Base-by-base conservation (phyloP, 2,113 vertebrate species). In the Orthonyx spaldingii region DNA sequence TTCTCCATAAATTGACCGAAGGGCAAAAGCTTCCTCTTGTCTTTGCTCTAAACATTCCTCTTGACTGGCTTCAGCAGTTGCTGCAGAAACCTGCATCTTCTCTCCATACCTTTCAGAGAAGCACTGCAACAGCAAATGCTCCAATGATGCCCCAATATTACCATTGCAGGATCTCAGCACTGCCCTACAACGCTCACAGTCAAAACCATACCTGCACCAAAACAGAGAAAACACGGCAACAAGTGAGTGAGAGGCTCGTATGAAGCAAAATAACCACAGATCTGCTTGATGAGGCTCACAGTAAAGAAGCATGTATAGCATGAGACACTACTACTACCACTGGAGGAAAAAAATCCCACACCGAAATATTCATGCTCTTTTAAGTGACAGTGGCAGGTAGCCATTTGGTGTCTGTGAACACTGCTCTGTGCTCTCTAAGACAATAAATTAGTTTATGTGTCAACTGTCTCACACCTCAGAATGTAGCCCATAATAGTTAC, bases 1-100 rank as follows among this genome's bases (percentile, higher is more conserved):
- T 24, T 99, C 98, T 28, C 98, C 99, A 28, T 98, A 99, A 78
- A 99, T 99, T n/a, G 99, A 99, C 50, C 69, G 84, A 21, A 99
- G 98, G 49, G 98, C 99, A 81, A 99, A 95, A 22, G 98, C 98
- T 93, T 99, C 99, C 87, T 99, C 99, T 91, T 98, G 98, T 64
- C 98, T 98, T 92, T 98, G 98, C 60, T 97, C 98, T 72, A 98
- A 80, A 96, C 98, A 99, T 64, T 99, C 99, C 56, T 98, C 98
- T 91, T 96, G 91, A 63, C 97, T 97, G 30, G 98, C 60, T 9
- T 41, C 94, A 50, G 87, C 87, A 4, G 97, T 97, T 39, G 96
- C 94, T 49, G 98, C 92, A 4, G 98, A 94, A 69, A 95, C 64
- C 42, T 98, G 92, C 46, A 98, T 97, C 81, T 97, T 96, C 74